These are phyloP conservation scores for Drosophila robusta DNA, from an alignment of 2,888 invertebrate genomes.

Conservation along the genomic window DNA sequence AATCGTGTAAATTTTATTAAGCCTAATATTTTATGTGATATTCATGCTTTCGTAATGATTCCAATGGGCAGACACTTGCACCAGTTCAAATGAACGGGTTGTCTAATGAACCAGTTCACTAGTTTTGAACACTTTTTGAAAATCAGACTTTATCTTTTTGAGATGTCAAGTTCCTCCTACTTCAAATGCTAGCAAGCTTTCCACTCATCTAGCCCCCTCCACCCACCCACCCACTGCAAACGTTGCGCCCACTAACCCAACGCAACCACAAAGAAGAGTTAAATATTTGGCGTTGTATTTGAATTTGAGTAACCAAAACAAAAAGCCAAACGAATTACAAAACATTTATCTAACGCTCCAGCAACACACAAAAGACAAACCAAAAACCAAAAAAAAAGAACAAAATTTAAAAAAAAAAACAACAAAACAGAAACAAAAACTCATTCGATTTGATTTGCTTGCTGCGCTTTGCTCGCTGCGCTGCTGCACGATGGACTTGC, in stretches of 20 bases:
- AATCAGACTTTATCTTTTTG: background rate
- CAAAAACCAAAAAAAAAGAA: slow-evolving; percentile 49
- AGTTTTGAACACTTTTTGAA: no score
- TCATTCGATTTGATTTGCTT: slow-evolving; percentile 81
- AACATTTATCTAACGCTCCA: slow-evolving; percentile 76
- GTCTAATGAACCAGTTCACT: no score
- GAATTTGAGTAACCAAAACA: slow-evolving; percentile 9
- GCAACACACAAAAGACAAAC: slow-evolving; percentile 55
- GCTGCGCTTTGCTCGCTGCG: slow-evolving; percentile 79
- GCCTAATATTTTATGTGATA: no score
- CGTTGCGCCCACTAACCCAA: slow-evolving; percentile 41
- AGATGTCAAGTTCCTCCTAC: background rate
- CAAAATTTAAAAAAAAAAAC: slow-evolving; percentile 31
- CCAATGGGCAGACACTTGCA: no score
- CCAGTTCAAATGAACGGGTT: no score
- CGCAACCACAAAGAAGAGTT: slow-evolving; percentile 4
- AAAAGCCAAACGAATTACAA: slow-evolving; percentile 74
- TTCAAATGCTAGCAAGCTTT: background rate
- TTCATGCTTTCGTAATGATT: no score
- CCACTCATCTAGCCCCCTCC: background rate
- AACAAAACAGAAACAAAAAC: slow-evolving; percentile 47
- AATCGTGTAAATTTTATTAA: no score
- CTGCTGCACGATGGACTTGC: slow-evolving; percentile 62
- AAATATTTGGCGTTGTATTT: slow-evolving; percentile 16
- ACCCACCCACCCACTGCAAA: slow-evolving; percentile 15